phyloP scores from a whole-genome alignment of 1,140 invertebrate species.

The Hirudo medicinalis region DNA sequence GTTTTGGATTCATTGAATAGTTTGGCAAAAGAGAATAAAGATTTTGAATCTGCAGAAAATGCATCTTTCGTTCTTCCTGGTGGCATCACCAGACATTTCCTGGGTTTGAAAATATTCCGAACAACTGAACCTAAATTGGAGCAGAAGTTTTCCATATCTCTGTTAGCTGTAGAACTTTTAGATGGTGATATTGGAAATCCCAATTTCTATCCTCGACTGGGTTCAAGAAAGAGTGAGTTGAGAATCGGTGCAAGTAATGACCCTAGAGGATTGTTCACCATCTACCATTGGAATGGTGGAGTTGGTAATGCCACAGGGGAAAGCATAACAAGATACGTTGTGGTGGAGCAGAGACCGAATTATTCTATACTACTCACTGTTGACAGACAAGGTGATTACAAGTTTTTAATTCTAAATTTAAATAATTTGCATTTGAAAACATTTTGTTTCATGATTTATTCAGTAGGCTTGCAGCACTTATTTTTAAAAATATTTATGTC shows the following conservation, averaged over 20 bases:
- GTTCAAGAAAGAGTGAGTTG: conserved; percentile 25
- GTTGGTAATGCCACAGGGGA: conserved; percentile 17
- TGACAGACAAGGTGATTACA: conserved; percentile 32
- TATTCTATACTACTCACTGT: conserved; percentile 35
- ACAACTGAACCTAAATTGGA: conserved; percentile 31
- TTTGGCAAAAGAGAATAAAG: conserved; percentile 24
- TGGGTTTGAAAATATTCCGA: conserved; percentile 29
- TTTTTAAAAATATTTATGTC: too few relatives aligned
- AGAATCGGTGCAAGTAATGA: conserved; percentile 33
- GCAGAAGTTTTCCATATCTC: conserved; percentile 31
- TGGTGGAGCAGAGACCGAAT: conserved; percentile 32
- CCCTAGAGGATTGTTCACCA: conserved; percentile 33
- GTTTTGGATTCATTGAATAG: too few relatives aligned
- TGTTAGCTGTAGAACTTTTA: conserved; percentile 30
- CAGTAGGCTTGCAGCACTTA: too few relatives aligned
- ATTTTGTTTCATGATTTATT: too few relatives aligned
- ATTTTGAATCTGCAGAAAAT: conserved; percentile 29
- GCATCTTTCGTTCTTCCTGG: conserved; percentile 29
- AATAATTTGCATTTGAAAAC: too few relatives aligned
- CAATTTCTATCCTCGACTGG: conserved; percentile 30
- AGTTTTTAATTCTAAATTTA: too few relatives aligned
- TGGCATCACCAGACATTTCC: conserved; percentile 25
- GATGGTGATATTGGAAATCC: conserved; percentile 24
- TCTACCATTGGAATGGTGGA: conserved; percentile 30
- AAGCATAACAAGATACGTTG: conserved; percentile 15